A percentile compares a stretch with the other conserved stretches of the same genome.
These are phyloP conservation scores for Heterohyrax brucei DNA, from an alignment of 2,797 vertebrate species.

Conservation along the genomic window DNA sequence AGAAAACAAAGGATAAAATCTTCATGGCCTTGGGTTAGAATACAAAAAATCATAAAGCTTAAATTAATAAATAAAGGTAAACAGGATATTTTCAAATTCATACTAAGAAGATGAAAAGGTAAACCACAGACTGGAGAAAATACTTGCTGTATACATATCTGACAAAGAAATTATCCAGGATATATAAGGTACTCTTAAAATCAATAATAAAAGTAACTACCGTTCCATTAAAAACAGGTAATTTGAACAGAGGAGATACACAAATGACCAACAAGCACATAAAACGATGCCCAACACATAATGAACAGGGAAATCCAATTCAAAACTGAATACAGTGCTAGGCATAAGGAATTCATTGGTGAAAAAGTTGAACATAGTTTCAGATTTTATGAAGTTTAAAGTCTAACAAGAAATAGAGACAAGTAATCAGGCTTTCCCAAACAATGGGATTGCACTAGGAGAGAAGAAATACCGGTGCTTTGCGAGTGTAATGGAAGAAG, in stretches of 20 bases:
- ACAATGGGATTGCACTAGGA: neutral
- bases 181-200: neutral
- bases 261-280: neutral
- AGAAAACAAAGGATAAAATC: constrained; percentile 50
- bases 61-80: constrained; percentile 53
- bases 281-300: neutral
- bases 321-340: constrained; percentile 41
- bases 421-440: neutral
- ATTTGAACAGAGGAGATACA: constrained; percentile 32
- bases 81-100: neutral
- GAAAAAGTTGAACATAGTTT: neutral
- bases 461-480: neutral
- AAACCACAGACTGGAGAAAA: constrained; percentile 27
- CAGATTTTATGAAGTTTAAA: neutral
- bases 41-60: constrained; percentile 15
- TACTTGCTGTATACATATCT: neutral
- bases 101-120: constrained; percentile 43
- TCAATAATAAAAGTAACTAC: neutral
- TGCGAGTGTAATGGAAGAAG: neutral
- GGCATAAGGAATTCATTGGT: neutral
- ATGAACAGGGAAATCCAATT: constrained; percentile 35
- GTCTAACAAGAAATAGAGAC: neutral
- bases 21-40: neutral
- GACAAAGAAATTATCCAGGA: constrained; percentile 19
- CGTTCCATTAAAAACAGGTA: constrained; percentile 14